These are phyloP conservation scores for Champsocephalus esox DNA, from an alignment of 2,797 vertebrate species.

Conservation along the genomic window DNA sequence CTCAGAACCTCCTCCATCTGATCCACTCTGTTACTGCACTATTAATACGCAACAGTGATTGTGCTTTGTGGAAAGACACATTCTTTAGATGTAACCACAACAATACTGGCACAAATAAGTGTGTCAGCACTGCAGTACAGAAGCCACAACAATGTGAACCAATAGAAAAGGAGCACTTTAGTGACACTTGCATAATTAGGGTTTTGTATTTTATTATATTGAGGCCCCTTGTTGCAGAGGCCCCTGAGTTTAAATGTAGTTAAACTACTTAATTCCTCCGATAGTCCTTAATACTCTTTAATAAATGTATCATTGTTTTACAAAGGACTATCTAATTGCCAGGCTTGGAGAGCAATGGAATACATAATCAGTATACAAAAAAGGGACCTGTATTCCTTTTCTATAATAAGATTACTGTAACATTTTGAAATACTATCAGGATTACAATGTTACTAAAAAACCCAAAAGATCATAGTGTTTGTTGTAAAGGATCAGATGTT, in stretches of 20 bases:
- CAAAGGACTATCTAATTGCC: not conserved
- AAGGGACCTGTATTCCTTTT: no score
- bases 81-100: not conserved
- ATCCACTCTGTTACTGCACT: conserved; percentile 26
- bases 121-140: not conserved
- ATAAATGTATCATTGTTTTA: not conserved
- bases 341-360: no score
- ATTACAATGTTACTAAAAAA: no score
- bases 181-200: not conserved
- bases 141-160: not conserved
- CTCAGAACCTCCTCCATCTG: conserved; percentile 34
- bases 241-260: not conserved
- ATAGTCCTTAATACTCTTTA: not conserved
- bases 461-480: no score
- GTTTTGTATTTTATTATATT: not conserved
- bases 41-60: conserved; percentile 10
- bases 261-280: not conserved
- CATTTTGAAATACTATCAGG: no score
- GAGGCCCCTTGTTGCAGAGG: not conserved
- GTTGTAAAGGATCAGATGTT: no score
- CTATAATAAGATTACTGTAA: no score
- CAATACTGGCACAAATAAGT: not conserved
- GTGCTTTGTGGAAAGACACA: conserved; percentile 1
- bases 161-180: not conserved
- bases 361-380: no score